Conservation (phyloP, 2,113 vertebrate species). For the Nematolebias whitei region DNA sequence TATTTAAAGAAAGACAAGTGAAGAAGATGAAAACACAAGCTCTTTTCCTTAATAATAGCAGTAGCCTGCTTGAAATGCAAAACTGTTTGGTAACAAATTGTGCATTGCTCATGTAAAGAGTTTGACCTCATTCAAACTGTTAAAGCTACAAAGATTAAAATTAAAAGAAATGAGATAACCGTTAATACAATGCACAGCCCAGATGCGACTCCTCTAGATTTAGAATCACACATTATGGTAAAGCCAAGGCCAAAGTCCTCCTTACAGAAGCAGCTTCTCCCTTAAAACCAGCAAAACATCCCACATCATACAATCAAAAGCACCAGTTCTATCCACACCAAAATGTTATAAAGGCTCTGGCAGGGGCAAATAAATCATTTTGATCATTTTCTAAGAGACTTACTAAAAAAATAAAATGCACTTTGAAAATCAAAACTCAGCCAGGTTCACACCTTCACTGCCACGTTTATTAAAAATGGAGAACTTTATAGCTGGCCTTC, state of each 20-base stretch:
- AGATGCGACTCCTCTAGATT: slow-evolving; percentile 5
- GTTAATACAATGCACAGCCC: slow-evolving; percentile 5
- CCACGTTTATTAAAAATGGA: too few relatives aligned
- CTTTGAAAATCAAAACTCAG: too few relatives aligned
- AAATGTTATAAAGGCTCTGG: background rate
- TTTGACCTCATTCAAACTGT: slow-evolving; percentile 16
- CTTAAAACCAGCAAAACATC: slow-evolving; percentile 2
- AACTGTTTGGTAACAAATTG: slow-evolving; percentile 18
- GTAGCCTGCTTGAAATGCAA: slow-evolving; percentile 18
- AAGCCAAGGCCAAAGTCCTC: background rate
- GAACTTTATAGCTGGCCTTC: too few relatives aligned
- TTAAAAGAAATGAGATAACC: slow-evolving; percentile 1
- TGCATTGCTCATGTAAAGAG: slow-evolving; percentile 24
- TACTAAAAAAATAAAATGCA: too few relatives aligned
- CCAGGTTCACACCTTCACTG: too few relatives aligned
- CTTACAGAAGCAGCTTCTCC: background rate
- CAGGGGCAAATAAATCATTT: background rate
- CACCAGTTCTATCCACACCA: too few relatives aligned
- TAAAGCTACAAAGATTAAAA: slow-evolving; percentile 8
- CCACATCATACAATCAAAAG: background rate
- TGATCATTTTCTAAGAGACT: too few relatives aligned
- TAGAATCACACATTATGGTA: background rate
- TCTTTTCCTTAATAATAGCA: slow-evolving; percentile 7
- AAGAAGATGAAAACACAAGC: slow-evolving; percentile 24
- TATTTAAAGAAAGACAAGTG: slow-evolving; percentile 13